Conservation (phyloP, 1,140 invertebrate species). For the Ylistrum balloti region DNA sequence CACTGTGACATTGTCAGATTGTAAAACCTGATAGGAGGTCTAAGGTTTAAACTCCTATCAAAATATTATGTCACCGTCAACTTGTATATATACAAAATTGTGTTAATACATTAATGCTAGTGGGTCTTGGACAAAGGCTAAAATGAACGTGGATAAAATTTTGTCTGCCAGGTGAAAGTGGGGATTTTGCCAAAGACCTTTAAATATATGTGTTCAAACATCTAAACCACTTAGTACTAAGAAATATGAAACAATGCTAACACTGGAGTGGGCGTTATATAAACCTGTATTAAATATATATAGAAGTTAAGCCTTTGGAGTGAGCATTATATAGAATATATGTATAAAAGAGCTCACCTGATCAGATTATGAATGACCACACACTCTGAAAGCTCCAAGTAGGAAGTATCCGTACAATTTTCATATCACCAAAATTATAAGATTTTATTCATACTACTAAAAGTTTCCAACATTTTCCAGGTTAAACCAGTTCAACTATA, state of each 20-base stretch:
- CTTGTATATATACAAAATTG: neutral
- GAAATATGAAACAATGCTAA: neutral
- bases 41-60: neutral
- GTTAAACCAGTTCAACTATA: too few relatives aligned
- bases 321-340: neutral
- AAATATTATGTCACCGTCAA: slow-evolving; percentile 18
- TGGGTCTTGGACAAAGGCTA: neutral
- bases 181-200: neutral
- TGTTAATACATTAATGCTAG: neutral
- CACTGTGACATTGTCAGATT: neutral
- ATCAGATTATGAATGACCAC: too few relatives aligned
- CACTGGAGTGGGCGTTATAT: slow-evolving; percentile 14
- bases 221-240: slow-evolving; percentile 8
- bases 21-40: neutral
- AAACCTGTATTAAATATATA: neutral
- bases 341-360: too few relatives aligned
- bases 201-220: neutral
- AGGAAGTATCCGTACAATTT: too few relatives aligned
- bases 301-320: neutral
- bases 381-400: too few relatives aligned
- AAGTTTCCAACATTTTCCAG: too few relatives aligned
- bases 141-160: neutral
- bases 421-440: too few relatives aligned
- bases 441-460: too few relatives aligned
- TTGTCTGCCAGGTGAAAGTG: neutral